Evolutionary conservation across 2,888 invertebrate species (phyloP), one percentile per base, ranked within the genome.

Genomic region (Rhimphoctona megacephalus): DNA sequence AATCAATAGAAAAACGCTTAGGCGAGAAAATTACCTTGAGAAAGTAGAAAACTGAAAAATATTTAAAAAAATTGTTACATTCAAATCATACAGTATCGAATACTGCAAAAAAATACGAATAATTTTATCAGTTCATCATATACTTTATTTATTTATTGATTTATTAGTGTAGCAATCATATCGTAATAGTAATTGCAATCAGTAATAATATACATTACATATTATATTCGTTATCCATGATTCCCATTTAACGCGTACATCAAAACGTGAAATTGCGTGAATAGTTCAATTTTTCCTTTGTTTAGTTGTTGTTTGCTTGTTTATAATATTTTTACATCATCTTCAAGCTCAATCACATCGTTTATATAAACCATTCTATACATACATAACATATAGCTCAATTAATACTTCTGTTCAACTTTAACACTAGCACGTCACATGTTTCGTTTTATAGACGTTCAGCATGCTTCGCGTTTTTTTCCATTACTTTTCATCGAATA

Each of bases 91-190:
- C 43, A 9, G 14, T 11, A 14, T 14, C 11, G 14, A 43, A 43
- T 14, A 43, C 9, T 11, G 43, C 14, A 76, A 9, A 46, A n/a
- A 78, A 78, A 36, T 19, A 8, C 6, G 95, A 95, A 94, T 97
- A 97, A 94, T 97, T 98, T 80, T 97, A 96, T 90, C 33, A 94
- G 92, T 77, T 73, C 85, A 81, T 87, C 83, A 69, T 86, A 84
- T 89, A 96, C 22, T 72, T 95, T 72, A 84, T 85, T 84, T 83
- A 83, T 79, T 83, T 85, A 83, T 85, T 91, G 90, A 90, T 92
- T 92, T 91, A 91, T 91, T 91, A 88, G 90, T 73, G 84, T 91
- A 91, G 88, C 87, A 91, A 89, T 91, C 77, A 30, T 87, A 87
- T 90, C 90, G 89, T 91, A 90, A 90, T 88, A 90, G 81, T 90